Evolutionary conservation across 1,140 invertebrate genomes (phyloP).

Genomic region (Globodera ellingtonae): DNA sequence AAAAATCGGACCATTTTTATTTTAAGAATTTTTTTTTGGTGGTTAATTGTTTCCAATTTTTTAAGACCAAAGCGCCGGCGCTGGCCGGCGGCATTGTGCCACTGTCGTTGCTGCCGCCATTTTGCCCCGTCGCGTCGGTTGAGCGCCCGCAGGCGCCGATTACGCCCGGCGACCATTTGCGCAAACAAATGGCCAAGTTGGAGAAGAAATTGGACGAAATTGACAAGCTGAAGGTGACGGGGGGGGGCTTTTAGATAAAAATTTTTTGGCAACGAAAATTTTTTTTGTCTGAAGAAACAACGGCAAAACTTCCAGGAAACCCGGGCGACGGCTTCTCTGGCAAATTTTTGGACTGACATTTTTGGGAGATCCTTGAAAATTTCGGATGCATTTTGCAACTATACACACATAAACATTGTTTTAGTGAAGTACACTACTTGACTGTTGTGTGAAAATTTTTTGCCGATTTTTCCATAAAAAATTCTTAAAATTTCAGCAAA

Average conservation of each 20-base stretch:
- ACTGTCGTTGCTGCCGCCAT: background rate
- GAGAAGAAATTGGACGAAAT: slow-evolving; percentile 61
- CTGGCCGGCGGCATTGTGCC: no score
- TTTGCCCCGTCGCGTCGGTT: slow-evolving; percentile 1
- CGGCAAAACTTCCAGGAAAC: background rate
- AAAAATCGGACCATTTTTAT: no score
- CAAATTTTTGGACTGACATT: no score
- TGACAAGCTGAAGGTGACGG: slow-evolving; percentile 45
- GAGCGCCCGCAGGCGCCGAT: slow-evolving; percentile 42
- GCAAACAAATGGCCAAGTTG: slow-evolving; percentile 53
- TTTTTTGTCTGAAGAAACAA: background rate
- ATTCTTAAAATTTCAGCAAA: slow-evolving; percentile 1
- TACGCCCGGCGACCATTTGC: slow-evolving; percentile 55
- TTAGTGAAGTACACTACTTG: no score
- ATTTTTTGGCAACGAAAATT: background rate
- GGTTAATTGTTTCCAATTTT: background rate
- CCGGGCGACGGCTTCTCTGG: no score
- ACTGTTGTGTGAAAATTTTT: no score
- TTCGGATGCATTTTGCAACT: no score
- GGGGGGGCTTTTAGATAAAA: background rate
- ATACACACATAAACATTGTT: no score
- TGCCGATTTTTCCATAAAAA: background rate
- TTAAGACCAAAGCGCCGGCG: background rate
- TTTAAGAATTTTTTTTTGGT: no score
- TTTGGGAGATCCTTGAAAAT: no score